Evolutionary conservation across 2,888 invertebrate species (phyloP).

Genomic region (Selenia dentaria): DNA sequence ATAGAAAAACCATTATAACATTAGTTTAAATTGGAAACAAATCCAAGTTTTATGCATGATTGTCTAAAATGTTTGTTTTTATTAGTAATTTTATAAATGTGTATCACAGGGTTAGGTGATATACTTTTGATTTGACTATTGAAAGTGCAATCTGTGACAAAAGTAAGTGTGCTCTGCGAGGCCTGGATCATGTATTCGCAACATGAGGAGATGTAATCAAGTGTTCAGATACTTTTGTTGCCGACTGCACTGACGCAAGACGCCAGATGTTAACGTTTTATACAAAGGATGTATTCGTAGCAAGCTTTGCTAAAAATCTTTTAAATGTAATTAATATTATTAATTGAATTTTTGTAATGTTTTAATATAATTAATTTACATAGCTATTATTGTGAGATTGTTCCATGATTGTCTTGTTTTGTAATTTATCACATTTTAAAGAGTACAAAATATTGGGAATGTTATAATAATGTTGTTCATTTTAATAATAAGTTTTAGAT

Average conservation of each 20-base stretch:
- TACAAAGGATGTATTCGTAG: constrained; percentile 67
- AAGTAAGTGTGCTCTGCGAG: constrained; percentile 23
- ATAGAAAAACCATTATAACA: constrained; percentile 4
- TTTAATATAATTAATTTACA: constrained; percentile 82
- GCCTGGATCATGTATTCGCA: neutral
- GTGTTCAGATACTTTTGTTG: constrained; percentile 34
- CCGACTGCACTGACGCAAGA: constrained; percentile 34
- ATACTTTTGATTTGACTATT: constrained; percentile 10
- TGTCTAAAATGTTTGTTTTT: constrained; percentile 23
- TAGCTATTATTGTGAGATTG: constrained; percentile 78
- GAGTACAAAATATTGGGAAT: constrained; percentile 84
- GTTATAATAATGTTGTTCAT: constrained; percentile 81
- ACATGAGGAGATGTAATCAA: constrained; percentile 16
- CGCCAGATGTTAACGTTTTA: constrained; percentile 56
- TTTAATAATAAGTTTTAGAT: constrained; percentile 78
- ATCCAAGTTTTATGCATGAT: constrained; percentile 28
- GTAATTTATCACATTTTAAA: constrained; percentile 83
- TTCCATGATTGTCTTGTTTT: constrained; percentile 73
- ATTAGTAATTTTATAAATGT: constrained; percentile 18
- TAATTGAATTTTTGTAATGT: constrained; percentile 79
- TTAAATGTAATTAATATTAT: constrained; percentile 74
- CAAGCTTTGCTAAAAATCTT: constrained; percentile 72
- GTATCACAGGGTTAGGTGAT: constrained; percentile 4
- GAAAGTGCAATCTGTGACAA: constrained; percentile 27
- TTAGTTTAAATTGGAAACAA: constrained; percentile 17